A percentile compares a stretch with the other conserved stretches of the same genome.
These are phyloP conservation scores for Rhingia campestris DNA, from an alignment of 2,888 invertebrate genomes.

Conservation along the genomic window DNA sequence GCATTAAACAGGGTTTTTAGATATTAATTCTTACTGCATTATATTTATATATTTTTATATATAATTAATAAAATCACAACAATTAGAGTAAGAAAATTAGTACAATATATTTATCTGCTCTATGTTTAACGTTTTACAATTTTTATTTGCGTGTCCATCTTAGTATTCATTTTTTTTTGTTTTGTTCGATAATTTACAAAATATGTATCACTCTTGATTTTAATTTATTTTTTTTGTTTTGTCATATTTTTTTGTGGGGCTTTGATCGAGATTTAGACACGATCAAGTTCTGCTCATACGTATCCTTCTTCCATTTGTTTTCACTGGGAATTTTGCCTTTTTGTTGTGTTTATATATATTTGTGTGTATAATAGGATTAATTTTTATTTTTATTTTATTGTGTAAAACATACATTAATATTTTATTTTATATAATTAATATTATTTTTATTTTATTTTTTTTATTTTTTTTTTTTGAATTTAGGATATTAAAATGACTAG, in stretches of 20 bases:
- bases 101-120: constrained; percentile 56
- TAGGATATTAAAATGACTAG: constrained; percentile 81
- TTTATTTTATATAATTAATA: constrained; percentile 42
- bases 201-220: constrained; percentile 45
- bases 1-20: constrained; percentile 53
- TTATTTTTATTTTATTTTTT: constrained; percentile 48
- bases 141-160: constrained; percentile 37
- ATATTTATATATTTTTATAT: constrained; percentile 43
- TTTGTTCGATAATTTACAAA: constrained; percentile 46
- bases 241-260: constrained; percentile 25
- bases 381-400: constrained; percentile 51
- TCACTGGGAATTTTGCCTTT: constrained; percentile 55
- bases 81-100: constrained; percentile 79
- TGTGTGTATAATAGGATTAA: constrained; percentile 59
- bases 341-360: constrained; percentile 29
- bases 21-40: constrained; percentile 64
- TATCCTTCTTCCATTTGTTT: constrained; percentile 27
- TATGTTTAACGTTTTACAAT: constrained; percentile 50
- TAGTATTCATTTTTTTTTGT: constrained; percentile 45
- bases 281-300: constrained; percentile 35
- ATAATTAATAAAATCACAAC: constrained; percentile 80
- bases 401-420: constrained; percentile 60
- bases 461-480: constrained; percentile 54
- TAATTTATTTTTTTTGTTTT: constrained; percentile 15
- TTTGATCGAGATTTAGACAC: constrained; percentile 21